Percentiles rank a stretch among this genome's conserved stretches.
Evolutionary conservation across 1,140 invertebrate species (phyloP).

Genomic region (Aphelenchoides fujianensis): DNA sequence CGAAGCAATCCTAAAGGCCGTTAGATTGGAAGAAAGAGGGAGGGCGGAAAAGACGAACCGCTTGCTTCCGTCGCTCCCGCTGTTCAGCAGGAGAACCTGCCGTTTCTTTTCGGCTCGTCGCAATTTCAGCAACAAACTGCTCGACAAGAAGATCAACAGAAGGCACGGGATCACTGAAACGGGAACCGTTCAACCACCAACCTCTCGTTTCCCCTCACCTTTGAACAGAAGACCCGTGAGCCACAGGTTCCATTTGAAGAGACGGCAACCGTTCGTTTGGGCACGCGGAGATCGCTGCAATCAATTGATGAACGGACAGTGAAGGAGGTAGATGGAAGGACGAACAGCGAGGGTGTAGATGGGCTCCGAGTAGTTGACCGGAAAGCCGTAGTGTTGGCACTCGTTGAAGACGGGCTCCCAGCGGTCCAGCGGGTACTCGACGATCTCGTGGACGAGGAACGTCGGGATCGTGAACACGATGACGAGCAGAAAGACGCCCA

Average conservation of each 20-base stretch:
- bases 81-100: constrained; percentile 31
- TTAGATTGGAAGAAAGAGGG: too few relatives aligned
- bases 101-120: constrained; percentile 48
- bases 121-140: constrained; percentile 50
- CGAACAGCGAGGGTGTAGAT: constrained; percentile 35
- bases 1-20: constrained; percentile 39
- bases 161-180: constrained; percentile 50
- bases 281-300: constrained; percentile 26
- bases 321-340: not conserved
- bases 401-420: constrained; percentile 32
- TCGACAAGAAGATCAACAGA: constrained; percentile 43
- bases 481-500: constrained; percentile 43
- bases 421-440: constrained; percentile 26
- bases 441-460: constrained; percentile 52
- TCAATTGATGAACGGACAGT: constrained; percentile 8
- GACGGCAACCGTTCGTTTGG: constrained; percentile 43
- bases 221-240: constrained; percentile 57
- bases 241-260: constrained; percentile 57
- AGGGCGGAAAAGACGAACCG: too few relatives aligned
- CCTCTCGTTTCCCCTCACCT: not conserved
- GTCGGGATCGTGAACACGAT: constrained; percentile 50
- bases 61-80: constrained; percentile 29
- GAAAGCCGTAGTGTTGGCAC: constrained; percentile 8
- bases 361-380: constrained; percentile 43
- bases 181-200: constrained; percentile 9